A percentile compares a stretch with the other conserved stretches of the same genome.
phyloP scores from a whole-genome alignment of 2,888 invertebrate species.

The Lasioglossum zephyrum region DNA sequence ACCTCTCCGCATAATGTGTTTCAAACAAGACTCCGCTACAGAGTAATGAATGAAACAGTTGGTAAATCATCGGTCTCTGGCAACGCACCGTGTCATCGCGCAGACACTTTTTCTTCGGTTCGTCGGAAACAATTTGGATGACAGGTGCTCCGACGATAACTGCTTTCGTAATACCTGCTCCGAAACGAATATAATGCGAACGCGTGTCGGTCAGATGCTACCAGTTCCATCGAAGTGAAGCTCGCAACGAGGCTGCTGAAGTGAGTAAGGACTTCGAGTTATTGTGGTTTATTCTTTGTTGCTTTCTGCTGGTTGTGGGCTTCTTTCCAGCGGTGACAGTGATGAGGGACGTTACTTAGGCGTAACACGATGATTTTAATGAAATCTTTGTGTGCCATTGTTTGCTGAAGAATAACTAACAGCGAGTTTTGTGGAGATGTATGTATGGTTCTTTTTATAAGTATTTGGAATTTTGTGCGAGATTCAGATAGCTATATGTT shows the following conservation, averaged over 20 bases:
- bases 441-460: background rate
- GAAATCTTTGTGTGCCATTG: background rate
- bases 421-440: background rate
- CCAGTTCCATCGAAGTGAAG: background rate
- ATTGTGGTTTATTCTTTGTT: background rate
- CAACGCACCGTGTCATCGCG: background rate
- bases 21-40: slow-evolving; percentile 39
- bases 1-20: slow-evolving; percentile 24
- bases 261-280: background rate
- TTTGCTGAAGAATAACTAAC: background rate
- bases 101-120: background rate
- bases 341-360: background rate
- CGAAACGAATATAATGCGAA: background rate
- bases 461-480: background rate
- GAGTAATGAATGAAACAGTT: slow-evolving; percentile 19
- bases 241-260: background rate
- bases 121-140: slow-evolving; percentile 7
- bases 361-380: background rate
- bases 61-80: background rate
- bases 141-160: background rate
- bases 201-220: background rate
- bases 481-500: background rate
- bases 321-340: background rate
- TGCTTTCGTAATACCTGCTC: background rate
- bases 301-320: background rate